phyloP scores from a whole-genome alignment of 2,888 invertebrate genomes.

The Villa cingulata region DNA sequence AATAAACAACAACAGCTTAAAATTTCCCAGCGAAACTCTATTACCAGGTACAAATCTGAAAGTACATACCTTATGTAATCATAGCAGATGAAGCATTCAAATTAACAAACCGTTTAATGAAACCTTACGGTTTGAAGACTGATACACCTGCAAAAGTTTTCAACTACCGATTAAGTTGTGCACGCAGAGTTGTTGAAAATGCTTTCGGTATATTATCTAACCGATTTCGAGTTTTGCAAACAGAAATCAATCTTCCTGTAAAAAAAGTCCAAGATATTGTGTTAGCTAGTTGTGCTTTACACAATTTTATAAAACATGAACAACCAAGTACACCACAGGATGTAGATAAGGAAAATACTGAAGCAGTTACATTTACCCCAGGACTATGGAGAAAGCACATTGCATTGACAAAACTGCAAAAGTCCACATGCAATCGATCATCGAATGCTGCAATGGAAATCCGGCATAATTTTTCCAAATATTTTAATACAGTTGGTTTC shows the following conservation, averaged over 20 bases:
- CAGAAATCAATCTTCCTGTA: not conserved
- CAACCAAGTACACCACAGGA: not conserved
- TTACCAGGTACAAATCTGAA: conserved; percentile 4
- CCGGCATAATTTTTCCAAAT: not conserved
- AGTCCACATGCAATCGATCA: not conserved
- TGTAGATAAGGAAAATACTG: not conserved
- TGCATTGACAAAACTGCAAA: not conserved
- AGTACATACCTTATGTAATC: conserved; percentile 7
- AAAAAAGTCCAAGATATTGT: not conserved
- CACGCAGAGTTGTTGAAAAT: not conserved
- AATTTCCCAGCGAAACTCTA: conserved; percentile 6
- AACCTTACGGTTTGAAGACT: conserved; percentile 5
- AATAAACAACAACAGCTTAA: not conserved
- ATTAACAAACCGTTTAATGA: conserved; percentile 9
- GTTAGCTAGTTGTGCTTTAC: not conserved
- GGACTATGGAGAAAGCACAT: not conserved
- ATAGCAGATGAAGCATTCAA: conserved; percentile 13
- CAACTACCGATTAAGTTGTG: not conserved
- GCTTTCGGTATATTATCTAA: not conserved
- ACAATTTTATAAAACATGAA: not conserved
- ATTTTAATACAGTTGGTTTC: conserved; percentile 1
- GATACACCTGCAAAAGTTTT: not conserved
- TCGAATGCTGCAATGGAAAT: not conserved
- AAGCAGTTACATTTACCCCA: not conserved
- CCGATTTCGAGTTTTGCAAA: not conserved